Base-by-base conservation (phyloP, 2,888 invertebrate genomes). In the Cosmopolites sordidus region DNA sequence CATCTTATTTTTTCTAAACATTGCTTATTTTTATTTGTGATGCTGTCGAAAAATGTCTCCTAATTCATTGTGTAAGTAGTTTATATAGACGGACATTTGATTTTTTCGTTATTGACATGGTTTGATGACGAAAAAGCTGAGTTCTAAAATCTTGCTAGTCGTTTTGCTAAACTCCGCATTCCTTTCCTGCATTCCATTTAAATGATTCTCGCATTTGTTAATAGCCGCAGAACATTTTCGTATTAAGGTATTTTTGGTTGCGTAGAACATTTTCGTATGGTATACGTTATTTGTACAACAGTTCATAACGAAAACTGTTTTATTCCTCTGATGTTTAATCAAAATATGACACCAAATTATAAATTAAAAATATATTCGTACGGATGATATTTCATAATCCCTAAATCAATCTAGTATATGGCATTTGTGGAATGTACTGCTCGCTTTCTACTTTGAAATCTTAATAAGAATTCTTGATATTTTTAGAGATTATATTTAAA, bases 151-250 rank as follows among this genome's bases (percentile, higher is more conserved):
- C n/a, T 4, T 33, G 11, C 33, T 33, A 33, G n/a, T 33, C 33
- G 33, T 33, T 33, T 33, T 33, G 33, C 12, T 33, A 33, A 33
- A 33, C 12, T 33, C 33, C 33, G 33, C 33, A 33, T 33, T 33
- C 33, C 33, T 33, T 33, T 11, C 33, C 12, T 33, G n/a, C 12
- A 33, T 33, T 12, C 12, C 33, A 33, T 33, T 33, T 12, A 33
- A 33, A 33, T 33, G 11, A 33, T 33, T 33, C 12, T 33, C 11
- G 33, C n/a, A 22, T 22, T 22, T 22, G 22, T 22, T 22, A 33
- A 33, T 12, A 33, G 12, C 11, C 11, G n/a, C 33, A 33, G 33
- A 33, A 12, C 11, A 33, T 33, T 33, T 12, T 33, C 12, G n/a
- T 12, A 33, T 33, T 33, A 12, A 33, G n/a, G 33, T 33, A 33